Conservation (phyloP, 2,888 invertebrate species). For the Ennomos erosarius region DNA sequence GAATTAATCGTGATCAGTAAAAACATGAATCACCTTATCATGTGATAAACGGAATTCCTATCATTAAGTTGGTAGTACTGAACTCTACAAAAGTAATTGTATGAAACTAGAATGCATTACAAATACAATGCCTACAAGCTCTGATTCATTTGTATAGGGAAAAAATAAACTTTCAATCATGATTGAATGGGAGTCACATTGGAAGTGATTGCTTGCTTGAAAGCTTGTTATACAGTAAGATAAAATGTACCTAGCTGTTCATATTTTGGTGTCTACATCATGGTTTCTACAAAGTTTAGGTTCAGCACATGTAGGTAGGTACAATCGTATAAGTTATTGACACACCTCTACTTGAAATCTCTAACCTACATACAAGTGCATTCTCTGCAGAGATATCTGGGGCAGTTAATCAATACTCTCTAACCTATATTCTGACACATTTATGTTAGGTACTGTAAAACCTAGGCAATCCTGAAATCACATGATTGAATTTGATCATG, state of each 20-base stretch:
- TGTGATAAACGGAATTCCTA: slow-evolving; percentile 2
- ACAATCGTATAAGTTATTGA: not conserved
- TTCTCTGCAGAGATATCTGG: slow-evolving; percentile 9
- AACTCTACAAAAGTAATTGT: no score
- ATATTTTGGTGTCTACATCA: no score
- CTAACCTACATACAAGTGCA: slow-evolving; percentile 13
- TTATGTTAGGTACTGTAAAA: not conserved
- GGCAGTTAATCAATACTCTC: slow-evolving; percentile 21
- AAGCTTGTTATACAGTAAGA: no score
- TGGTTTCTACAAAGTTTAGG: no score
- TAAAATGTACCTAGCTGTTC: no score
- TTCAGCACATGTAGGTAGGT: no score
- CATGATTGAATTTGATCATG: slow-evolving; percentile 68
- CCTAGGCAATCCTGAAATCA: slow-evolving; percentile 49
- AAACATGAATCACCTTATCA: slow-evolving; percentile 21
- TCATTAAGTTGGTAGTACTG: slow-evolving; percentile 7
- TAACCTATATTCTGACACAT: slow-evolving; percentile 7
- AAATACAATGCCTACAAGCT: no score
- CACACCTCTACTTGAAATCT: slow-evolving; percentile 10
- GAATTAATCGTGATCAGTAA: slow-evolving; percentile 2
- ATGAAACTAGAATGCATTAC: no score
- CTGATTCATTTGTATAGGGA: no score
- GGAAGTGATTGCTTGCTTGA: no score
- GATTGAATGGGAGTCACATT: no score
- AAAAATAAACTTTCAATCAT: no score